phyloP scores from a whole-genome alignment of 1,140 invertebrate species.

The Apis laboriosa region DNA sequence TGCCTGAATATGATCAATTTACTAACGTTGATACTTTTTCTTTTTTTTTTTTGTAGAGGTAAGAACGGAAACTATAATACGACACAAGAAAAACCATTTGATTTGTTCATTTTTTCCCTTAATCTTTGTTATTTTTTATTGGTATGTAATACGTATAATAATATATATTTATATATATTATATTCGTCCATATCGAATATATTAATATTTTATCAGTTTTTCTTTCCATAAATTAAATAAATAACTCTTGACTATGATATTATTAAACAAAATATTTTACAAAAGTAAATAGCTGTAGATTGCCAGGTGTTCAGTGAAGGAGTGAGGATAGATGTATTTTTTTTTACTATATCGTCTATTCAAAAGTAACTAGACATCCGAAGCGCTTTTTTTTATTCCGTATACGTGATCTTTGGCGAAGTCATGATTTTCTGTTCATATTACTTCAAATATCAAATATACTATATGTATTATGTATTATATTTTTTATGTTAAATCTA shows the following conservation, averaged over 20 bases:
- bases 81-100: slow-evolving; percentile 20
- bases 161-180: slow-evolving; percentile 70
- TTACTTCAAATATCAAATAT: slow-evolving; percentile 27
- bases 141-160: slow-evolving; percentile 71
- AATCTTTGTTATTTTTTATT: slow-evolving; percentile 70
- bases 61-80: neutral
- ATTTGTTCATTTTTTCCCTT: slow-evolving; percentile 30
- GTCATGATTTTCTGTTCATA: slow-evolving; percentile 46
- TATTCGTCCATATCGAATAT: slow-evolving; percentile 74
- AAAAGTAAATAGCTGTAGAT: slow-evolving; percentile 74
- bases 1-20: neutral
- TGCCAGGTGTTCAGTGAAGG: slow-evolving; percentile 58
- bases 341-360: slow-evolving; percentile 57
- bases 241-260: slow-evolving; percentile 73
- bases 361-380: slow-evolving; percentile 69
- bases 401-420: slow-evolving; percentile 58
- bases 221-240: slow-evolving; percentile 79
- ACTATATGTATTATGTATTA: neutral
- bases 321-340: slow-evolving; percentile 57
- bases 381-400: slow-evolving; percentile 36
- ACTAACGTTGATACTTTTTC: neutral
- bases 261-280: slow-evolving; percentile 77
- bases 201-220: slow-evolving; percentile 73
- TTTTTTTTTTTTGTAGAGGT: neutral
- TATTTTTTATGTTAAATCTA: neutral